Conservation (phyloP, 2,113 vertebrate species). For the Alosa alosa region DNA sequence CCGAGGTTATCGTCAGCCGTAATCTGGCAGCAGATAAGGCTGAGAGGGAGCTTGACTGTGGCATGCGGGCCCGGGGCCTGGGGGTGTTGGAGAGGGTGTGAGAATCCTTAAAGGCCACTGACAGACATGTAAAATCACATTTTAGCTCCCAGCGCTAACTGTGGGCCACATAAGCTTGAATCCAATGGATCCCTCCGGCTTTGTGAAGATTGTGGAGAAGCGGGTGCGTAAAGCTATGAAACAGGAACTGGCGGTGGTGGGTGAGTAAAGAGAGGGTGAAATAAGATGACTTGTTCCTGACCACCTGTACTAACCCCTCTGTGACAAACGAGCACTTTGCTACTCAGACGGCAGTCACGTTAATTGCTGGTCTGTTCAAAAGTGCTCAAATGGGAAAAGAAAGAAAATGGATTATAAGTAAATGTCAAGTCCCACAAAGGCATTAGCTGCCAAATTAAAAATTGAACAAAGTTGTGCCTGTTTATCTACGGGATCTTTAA, state of each 20-base stretch:
- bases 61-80: slow-evolving; percentile 10
- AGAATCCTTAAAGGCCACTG: slow-evolving; percentile 26
- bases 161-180: not conserved
- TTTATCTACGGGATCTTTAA: not conserved
- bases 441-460: not conserved
- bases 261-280: slow-evolving; percentile 41
- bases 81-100: slow-evolving; percentile 27
- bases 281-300: not conserved
- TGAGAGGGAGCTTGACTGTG: not conserved
- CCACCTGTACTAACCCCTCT: not conserved
- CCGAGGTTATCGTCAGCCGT: slow-evolving; percentile 37
- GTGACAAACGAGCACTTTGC: not conserved
- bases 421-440: not conserved
- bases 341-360: not conserved
- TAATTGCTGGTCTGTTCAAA: slow-evolving; percentile 3
- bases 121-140: not conserved
- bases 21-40: not conserved
- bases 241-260: slow-evolving; percentile 1
- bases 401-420: not conserved
- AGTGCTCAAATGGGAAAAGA: not conserved
- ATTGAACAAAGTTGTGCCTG: not conserved
- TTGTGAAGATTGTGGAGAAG: slow-evolving; percentile 43
- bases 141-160: not conserved
- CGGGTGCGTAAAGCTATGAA: slow-evolving; percentile 38
- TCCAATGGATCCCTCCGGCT: slow-evolving; percentile 34